A percentile compares a stretch with the other conserved stretches of the same genome.
These are phyloP conservation scores for Propsilocerus akamusi DNA, from an alignment of 1,140 invertebrate genomes.

Conservation along the genomic window DNA sequence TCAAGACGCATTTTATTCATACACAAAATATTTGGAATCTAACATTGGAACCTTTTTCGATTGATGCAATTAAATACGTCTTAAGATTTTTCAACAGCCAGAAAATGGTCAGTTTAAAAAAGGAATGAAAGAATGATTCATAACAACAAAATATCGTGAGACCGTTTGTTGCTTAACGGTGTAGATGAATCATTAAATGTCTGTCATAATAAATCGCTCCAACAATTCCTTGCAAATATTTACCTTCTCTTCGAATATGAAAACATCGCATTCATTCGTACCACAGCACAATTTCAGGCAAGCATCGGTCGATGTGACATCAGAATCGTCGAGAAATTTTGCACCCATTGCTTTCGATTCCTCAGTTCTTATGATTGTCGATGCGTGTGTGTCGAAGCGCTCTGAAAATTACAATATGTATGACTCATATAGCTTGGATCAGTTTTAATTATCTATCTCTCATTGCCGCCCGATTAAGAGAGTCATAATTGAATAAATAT, in stretches of 20 bases:
- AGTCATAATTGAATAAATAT: neutral
- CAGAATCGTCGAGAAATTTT: conserved; percentile 69
- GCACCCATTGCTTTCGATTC: conserved; percentile 75
- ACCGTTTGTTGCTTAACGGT: too few relatives aligned
- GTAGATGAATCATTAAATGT: neutral
- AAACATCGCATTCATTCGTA: conserved; percentile 72
- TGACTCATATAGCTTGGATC: neutral
- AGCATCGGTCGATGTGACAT: conserved; percentile 56
- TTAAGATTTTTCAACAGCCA: too few relatives aligned
- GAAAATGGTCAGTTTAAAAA: neutral
- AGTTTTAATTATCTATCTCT: neutral
- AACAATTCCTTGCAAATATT: conserved; percentile 5
- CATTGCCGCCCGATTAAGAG: too few relatives aligned
- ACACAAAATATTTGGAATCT: too few relatives aligned
- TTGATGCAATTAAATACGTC: too few relatives aligned
- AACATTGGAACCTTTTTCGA: too few relatives aligned
- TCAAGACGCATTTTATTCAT: too few relatives aligned
- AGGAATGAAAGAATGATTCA: neutral
- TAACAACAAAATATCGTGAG: neutral
- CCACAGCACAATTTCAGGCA: conserved; percentile 74
- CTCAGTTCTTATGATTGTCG: conserved; percentile 79
- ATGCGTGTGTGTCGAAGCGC: conserved; percentile 66
- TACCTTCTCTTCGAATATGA: conserved; percentile 84
- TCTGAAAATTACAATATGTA: conserved; percentile 23
- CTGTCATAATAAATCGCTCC: neutral